Percentiles rank a stretch among this genome's conserved stretches.
Conservation (phyloP, 2,888 invertebrate genomes). For the Diachrysia chrysitis region DNA sequence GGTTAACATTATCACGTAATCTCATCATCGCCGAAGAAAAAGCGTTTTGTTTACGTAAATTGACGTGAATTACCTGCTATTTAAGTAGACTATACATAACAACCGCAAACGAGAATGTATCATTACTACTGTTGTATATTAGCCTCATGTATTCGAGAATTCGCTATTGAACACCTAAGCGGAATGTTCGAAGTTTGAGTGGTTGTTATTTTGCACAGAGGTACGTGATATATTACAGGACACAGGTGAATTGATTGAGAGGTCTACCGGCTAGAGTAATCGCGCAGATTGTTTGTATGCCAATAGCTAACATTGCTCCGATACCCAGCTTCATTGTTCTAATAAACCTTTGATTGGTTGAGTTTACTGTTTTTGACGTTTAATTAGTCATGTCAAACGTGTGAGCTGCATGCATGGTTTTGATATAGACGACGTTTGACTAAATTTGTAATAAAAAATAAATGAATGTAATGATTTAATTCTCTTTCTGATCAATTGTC, state of each 20-base stretch:
- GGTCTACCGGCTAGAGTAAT: conserved; percentile 24
- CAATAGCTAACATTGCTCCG: conserved; percentile 33
- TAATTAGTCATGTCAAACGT: not conserved
- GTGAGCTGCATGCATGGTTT: not conserved
- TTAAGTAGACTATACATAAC: too few relatives aligned
- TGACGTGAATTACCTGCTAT: not conserved
- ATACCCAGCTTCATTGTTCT: conserved; percentile 29
- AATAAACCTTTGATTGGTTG: conserved; percentile 12
- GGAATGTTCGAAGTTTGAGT: conserved; percentile 24
- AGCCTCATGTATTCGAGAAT: conserved; percentile 27
- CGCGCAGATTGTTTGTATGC: conserved; percentile 40
- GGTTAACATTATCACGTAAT: not conserved
- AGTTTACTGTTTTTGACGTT: conserved; percentile 3
- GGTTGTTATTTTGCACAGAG: conserved; percentile 41
- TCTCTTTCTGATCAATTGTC: too few relatives aligned
- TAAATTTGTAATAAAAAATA: too few relatives aligned
- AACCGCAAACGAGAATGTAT: not conserved
- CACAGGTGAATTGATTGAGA: conserved; percentile 52
- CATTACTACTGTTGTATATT: conserved; percentile 16
- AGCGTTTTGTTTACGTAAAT: not conserved
- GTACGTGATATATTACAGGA: conserved; percentile 45
- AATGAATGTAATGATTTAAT: too few relatives aligned
- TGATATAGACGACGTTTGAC: not conserved
- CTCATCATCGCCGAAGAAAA: not conserved
- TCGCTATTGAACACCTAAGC: conserved; percentile 42